Conservation (phyloP, 2,797 vertebrate species). For the Cynodonichthys magdalenae region DNA sequence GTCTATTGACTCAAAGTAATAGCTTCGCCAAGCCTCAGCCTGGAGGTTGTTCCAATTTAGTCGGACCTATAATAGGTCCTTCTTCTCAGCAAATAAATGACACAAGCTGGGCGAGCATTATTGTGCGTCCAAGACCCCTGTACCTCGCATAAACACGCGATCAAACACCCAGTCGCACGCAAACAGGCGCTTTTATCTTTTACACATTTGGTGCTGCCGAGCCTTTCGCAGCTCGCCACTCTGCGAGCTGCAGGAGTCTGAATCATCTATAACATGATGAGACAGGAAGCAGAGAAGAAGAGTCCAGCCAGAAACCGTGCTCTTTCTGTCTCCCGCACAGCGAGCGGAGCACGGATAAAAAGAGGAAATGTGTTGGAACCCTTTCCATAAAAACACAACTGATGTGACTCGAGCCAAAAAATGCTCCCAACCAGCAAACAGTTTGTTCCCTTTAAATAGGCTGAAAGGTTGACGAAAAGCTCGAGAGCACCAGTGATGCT, state of each 20-base stretch:
- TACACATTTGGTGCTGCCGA: slow-evolving; percentile 41
- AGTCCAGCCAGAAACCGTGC: slow-evolving; percentile 52
- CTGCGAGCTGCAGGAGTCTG: slow-evolving; percentile 59
- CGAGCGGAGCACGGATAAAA: slow-evolving; percentile 31
- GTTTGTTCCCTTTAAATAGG: no score
- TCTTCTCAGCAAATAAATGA: slow-evolving; percentile 67
- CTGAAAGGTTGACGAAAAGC: no score
- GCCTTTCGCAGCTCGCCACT: slow-evolving; percentile 48
- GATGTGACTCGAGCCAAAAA: not conserved
- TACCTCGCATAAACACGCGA: slow-evolving; percentile 57
- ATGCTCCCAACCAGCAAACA: no score
- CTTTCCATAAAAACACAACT: no score
- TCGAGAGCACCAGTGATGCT: no score
- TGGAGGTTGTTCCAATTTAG: slow-evolving; percentile 71
- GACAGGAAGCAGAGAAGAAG: slow-evolving; percentile 59
- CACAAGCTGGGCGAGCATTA: slow-evolving; percentile 30
- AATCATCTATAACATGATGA: slow-evolving; percentile 76
- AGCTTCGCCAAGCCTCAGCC: slow-evolving; percentile 67
- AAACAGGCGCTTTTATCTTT: slow-evolving; percentile 30
- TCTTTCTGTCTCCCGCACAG: slow-evolving; percentile 54
- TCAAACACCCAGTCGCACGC: slow-evolving; percentile 31
- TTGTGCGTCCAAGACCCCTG: slow-evolving; percentile 50
- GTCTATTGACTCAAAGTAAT: slow-evolving; percentile 78
- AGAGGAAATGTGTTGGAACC: no score
- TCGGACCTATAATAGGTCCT: slow-evolving; percentile 64